Conservation (phyloP, 2,888 invertebrate genomes). For the Nysson spinosus region DNA sequence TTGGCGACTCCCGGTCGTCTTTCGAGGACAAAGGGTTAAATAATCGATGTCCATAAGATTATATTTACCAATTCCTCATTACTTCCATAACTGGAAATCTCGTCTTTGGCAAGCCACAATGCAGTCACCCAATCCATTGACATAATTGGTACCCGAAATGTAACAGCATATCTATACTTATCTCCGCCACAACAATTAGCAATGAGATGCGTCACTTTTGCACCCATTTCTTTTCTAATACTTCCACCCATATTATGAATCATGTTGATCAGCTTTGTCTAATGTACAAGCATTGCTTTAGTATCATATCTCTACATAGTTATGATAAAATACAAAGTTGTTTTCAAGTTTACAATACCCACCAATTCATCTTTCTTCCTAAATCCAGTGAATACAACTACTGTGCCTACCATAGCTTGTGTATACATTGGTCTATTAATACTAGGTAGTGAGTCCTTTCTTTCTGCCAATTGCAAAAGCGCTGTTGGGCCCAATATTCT, state of each 20-base stretch:
- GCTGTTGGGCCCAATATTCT: constrained; percentile 91
- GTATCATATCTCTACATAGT: neutral
- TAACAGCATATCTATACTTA: constrained; percentile 95
- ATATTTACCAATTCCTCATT: constrained; percentile 84
- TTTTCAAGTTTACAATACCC: constrained; percentile 63
- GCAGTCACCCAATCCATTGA: constrained; percentile 92
- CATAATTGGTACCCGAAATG: constrained; percentile 93
- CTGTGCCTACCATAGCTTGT: constrained; percentile 91
- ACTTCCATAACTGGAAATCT: constrained; percentile 84
- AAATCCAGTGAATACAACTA: constrained; percentile 95
- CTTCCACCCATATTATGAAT: constrained; percentile 98
- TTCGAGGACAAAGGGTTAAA: constrained; percentile 11
- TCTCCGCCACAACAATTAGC: constrained; percentile 93
- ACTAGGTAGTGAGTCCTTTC: constrained; percentile 85
- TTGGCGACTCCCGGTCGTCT: too few relatives aligned
- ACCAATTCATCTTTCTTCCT: constrained; percentile 94
- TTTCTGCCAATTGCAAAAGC: constrained; percentile 85
- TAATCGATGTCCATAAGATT: constrained; percentile 37
- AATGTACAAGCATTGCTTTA: constrained; percentile 53
- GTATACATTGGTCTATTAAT: constrained; percentile 91
- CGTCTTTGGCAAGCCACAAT: constrained; percentile 90
- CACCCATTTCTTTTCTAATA: constrained; percentile 92
- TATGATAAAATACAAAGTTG: neutral
- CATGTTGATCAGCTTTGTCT: constrained; percentile 91
- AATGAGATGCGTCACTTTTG: constrained; percentile 94